phyloP scores from a whole-genome alignment of 2,888 invertebrate species.

The Helicoverpa assulta region DNA sequence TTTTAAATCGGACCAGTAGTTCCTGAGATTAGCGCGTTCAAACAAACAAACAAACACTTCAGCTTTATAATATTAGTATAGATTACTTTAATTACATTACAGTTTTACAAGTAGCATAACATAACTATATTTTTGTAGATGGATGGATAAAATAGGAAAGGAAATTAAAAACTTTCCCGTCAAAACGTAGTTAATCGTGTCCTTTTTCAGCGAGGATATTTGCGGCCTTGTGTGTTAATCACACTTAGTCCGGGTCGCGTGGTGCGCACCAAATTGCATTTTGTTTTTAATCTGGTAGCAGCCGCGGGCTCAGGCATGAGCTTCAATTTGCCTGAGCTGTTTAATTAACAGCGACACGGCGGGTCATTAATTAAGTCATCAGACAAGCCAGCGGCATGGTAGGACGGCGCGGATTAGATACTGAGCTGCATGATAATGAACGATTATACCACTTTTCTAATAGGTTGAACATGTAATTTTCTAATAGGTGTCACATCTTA shows the following conservation, averaged over 20 bases:
- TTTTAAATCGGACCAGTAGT: too few species aligned
- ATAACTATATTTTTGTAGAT: constrained; percentile 7
- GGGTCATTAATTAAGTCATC: constrained; percentile 89
- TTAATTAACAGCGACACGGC: constrained; percentile 88
- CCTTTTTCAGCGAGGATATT: constrained; percentile 28
- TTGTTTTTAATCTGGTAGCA: constrained; percentile 84
- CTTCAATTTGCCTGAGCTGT: constrained; percentile 87
- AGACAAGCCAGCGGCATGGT: constrained; percentile 81
- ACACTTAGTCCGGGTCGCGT: constrained; percentile 68
- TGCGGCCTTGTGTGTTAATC: constrained; percentile 66
- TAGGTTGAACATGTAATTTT: constrained; percentile 51
- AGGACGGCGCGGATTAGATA: constrained; percentile 80
- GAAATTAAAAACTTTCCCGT: neutral
- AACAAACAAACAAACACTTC: too few species aligned
- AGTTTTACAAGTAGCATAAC: constrained; percentile 37
- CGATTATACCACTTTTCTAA: constrained; percentile 74
- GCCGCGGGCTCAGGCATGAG: constrained; percentile 79
- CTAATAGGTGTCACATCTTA: too few species aligned
- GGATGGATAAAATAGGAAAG: neutral
- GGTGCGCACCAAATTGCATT: constrained; percentile 82
- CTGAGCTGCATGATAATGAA: constrained; percentile 80
- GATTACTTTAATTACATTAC: constrained; percentile 30
- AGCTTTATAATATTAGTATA: too few species aligned
- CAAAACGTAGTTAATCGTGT: neutral
- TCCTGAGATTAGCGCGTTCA: too few species aligned